Evolutionary conservation across 2,113 vertebrate genomes (phyloP).

Genomic region (Ochotona princeps): DNA sequence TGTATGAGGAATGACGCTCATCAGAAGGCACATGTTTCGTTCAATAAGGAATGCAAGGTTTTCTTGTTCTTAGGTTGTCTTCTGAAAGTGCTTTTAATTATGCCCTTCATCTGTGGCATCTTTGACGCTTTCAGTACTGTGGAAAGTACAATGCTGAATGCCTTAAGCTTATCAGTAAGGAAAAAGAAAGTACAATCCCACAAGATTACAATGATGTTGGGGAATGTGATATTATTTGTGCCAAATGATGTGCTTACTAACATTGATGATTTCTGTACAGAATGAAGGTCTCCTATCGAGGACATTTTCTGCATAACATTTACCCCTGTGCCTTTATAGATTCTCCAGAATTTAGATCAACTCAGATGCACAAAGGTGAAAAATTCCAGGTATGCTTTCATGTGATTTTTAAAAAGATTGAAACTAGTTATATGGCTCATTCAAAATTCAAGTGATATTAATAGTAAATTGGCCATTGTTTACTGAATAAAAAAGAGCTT

Average conservation of each 20-base stretch:
- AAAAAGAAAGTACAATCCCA: neutral
- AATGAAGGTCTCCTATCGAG: constrained; percentile 98
- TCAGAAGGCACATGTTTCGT: neutral
- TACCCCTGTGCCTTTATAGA: constrained; percentile 98
- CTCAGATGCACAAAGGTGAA: constrained; percentile 96
- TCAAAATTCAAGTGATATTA: neutral
- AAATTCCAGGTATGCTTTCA: constrained; percentile 94
- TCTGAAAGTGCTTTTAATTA: constrained; percentile 10
- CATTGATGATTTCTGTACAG: constrained; percentile 86
- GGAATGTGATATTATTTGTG: neutral
- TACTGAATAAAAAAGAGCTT: neutral
- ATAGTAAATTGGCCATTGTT: neutral
- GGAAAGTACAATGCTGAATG: neutral
- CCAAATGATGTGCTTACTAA: constrained; percentile 40
- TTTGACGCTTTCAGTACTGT: constrained; percentile 28
- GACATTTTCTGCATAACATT: constrained; percentile 99
- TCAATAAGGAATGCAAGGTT: neutral
- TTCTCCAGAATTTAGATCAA: constrained; percentile 98
- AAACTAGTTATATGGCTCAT: neutral
- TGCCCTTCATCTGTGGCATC: neutral
- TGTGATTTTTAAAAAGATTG: constrained; percentile 43
- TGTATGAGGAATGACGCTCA: neutral
- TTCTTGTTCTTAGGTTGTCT: neutral
- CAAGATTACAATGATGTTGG: neutral
- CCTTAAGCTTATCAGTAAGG: too few species aligned